Base-by-base conservation (phyloP, 2,113 vertebrate genomes). In the Glaucidium brasilianum region DNA sequence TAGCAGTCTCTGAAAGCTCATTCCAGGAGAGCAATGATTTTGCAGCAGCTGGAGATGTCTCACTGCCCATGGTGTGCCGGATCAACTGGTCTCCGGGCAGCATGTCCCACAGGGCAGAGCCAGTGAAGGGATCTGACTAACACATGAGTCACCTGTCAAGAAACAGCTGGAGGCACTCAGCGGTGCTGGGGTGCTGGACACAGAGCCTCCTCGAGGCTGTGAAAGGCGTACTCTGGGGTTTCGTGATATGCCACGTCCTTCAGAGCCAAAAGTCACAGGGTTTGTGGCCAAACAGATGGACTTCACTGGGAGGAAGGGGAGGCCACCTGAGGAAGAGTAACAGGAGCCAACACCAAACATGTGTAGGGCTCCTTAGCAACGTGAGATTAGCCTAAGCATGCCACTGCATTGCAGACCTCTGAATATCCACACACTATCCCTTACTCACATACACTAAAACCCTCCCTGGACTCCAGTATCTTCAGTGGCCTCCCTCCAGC, bases 31-130 rank as follows among this genome's bases (percentile, higher is more conserved):
- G 13, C 25, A 23, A 4, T 0, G 17, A 25, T 14, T 88, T 37
- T 6, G 6, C 47, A 84, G 73, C 43, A 92, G 68, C 35, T 17
- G 6, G 66, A 68, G 62, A 29, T 0, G 0, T 92, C 41, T 90
- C 68, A 18, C 16, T 93, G 79, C 21, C 72, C 10, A 0, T 0
- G 0, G 10, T 0, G 0, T 16, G 25, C 41, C 0, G 6, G 23
- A 45, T 45, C 78, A 80, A 72, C 72, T 80, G 75, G 50, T 89
- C 47, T 35, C 43, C 1, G 1, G 41, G 56, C 77, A 95, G 73
- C 4, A 1, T 50, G 68, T 30, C 67, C 50, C 0, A 0, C 0
- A 2, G 45, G 87, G 35, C 88, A 56, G 67, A 80, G 67, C 43
- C 7, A 0, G 35, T 0, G 2, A 5, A 56, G 41, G 0, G 21